Base-by-base conservation (phyloP, 1,140 invertebrate species). In the Sinella curviseta region DNA sequence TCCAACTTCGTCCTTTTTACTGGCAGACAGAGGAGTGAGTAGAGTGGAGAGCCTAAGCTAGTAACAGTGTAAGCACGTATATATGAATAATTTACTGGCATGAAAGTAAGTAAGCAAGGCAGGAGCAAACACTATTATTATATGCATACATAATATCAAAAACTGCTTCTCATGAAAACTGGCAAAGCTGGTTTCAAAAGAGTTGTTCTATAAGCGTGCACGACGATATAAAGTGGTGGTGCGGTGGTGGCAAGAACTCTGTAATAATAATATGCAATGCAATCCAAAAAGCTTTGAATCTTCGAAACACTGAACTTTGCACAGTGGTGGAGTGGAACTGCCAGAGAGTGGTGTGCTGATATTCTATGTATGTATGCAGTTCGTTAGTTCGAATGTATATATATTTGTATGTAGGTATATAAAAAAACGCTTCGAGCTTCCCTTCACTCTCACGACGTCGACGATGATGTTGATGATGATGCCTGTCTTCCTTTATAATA, bases 101-200 rank as follows among this genome's bases (percentile, higher is more conserved):
- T 65, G 39, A 48, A 48, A 48, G 39, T 48, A 48, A 48, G 39
- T 8, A 48, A n/a, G n/a, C n/a, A n/a, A n/a, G n/a, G n/a, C n/a
- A n/a, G n/a, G n/a, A n/a, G n/a, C n/a, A n/a, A n/a, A n/a, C n/a
- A n/a, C n/a, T n/a, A n/a, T n/a, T n/a, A 48, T 48, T 48, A 48
- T 48, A 48, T 48, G 39, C 39, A 48, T 48, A 8, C 39, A 48
- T 48, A 8, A 12, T 48, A 48, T 48, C 4, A 60, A 70, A 70
- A 70, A 70, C 57, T 60, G 24, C 12, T 60, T 20, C 39, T n/a
- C 57, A 4, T 26, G 57, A 65, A 65, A 65, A 65, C 28, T 70
- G 65, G 65, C 65, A 70, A 70, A 70, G 65, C 65, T 70, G 30
- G 65, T 70, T 70, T 70, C 2, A 33, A 70, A 3, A 12, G 65